Evolutionary conservation across 2,797 vertebrate species (phyloP).

Genomic region (Characodon lateralis): DNA sequence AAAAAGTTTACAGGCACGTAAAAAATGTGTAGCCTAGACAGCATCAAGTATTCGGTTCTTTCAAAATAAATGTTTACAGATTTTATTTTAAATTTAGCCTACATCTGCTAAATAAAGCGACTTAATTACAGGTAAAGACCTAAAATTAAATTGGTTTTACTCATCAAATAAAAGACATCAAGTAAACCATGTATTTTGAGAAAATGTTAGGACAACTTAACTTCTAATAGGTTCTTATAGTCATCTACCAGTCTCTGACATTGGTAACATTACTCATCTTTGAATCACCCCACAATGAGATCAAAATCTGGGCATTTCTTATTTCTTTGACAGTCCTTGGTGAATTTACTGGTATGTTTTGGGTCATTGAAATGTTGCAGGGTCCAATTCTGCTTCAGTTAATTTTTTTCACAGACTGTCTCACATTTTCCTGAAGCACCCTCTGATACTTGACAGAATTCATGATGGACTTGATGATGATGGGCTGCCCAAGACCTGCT

Average conservation of each 20-base stretch:
- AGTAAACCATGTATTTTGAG: background rate
- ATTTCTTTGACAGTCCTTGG: background rate
- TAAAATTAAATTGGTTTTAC: background rate
- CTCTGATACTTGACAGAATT: background rate
- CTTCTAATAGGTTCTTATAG: too few relatives aligned
- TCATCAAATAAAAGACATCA: background rate
- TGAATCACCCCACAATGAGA: background rate
- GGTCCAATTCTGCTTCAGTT: background rate
- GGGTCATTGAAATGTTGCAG: background rate
- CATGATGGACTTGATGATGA: background rate
- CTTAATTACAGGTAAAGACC: background rate
- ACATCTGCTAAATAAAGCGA: background rate
- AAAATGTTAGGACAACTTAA: background rate
- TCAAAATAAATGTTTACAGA: background rate
- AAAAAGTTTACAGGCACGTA: too few relatives aligned
- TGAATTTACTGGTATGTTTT: background rate
- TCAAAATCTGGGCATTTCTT: background rate
- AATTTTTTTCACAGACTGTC: background rate
- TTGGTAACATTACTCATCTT: background rate
- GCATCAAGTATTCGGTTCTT: background rate
- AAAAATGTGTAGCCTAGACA: background rate
- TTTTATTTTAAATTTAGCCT: background rate
- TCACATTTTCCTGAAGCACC: background rate
- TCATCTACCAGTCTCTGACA: background rate
- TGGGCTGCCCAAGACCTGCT: too few relatives aligned